Conservation (phyloP, 2,888 invertebrate species). For the Trypoxylon attenuatum region DNA sequence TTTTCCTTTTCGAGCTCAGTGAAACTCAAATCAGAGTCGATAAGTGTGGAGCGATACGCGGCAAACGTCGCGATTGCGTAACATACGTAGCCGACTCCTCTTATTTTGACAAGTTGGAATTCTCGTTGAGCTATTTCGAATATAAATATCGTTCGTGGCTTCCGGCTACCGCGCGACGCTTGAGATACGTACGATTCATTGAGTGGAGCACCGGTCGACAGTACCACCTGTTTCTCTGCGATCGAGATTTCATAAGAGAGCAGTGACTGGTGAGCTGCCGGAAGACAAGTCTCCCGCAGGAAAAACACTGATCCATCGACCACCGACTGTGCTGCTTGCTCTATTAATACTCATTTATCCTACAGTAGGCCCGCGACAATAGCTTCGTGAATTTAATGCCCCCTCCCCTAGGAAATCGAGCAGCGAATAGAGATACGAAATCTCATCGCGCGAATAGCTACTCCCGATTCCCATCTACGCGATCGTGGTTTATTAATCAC, state of each 20-base stretch:
- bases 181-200: slow-evolving; percentile 29
- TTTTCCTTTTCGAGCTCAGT: slow-evolving; percentile 36
- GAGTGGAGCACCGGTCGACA: slow-evolving; percentile 5
- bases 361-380: neutral
- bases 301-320: too few relatives aligned
- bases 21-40: slow-evolving; percentile 53
- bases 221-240: slow-evolving; percentile 32
- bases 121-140: slow-evolving; percentile 28
- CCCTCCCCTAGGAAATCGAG: neutral
- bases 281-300: slow-evolving; percentile 3
- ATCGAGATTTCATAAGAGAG: slow-evolving; percentile 38
- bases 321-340: neutral
- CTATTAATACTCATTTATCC: too few relatives aligned
- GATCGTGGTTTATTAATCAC: slow-evolving; percentile 14
- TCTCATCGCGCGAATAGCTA: neutral
- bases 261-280: slow-evolving; percentile 35
- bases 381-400: neutral
- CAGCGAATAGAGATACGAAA: too few relatives aligned
- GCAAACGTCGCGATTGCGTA: slow-evolving; percentile 38
- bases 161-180: slow-evolving; percentile 30
- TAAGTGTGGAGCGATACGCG: slow-evolving; percentile 33
- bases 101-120: slow-evolving; percentile 41
- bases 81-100: slow-evolving; percentile 16
- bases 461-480: neutral
- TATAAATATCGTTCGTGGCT: slow-evolving; percentile 38